Conservation (phyloP, 2,797 vertebrate genomes). For the Rhinophrynus dorsalis region DNA sequence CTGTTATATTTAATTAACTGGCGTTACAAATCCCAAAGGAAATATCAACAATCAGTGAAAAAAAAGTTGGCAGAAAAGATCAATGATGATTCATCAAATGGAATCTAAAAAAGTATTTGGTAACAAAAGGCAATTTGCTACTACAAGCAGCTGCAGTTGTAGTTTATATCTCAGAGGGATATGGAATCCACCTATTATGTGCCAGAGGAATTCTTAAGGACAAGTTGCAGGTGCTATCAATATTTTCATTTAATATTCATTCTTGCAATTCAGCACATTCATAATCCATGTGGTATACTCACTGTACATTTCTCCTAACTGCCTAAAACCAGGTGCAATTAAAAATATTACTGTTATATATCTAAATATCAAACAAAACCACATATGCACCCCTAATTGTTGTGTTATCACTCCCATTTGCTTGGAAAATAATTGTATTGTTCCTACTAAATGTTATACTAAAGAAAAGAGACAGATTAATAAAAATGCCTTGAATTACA, state of each 20-base stretch:
- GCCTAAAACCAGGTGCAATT: conserved; percentile 51
- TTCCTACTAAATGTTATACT: not conserved
- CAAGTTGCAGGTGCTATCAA: conserved; percentile 78
- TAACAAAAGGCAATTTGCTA: conserved; percentile 66
- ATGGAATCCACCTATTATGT: conserved; percentile 73
- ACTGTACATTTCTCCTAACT: conserved; percentile 67
- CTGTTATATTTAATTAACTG: conserved; percentile 33
- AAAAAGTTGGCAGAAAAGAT: conserved; percentile 56
- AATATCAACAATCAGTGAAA: not conserved
- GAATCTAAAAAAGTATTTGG: conserved; percentile 62
- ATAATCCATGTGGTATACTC: conserved; percentile 80
- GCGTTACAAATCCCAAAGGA: conserved; percentile 27
- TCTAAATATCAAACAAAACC: not conserved
- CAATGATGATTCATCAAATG: conserved; percentile 61
- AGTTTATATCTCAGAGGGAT: conserved; percentile 65
- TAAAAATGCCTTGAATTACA: not conserved
- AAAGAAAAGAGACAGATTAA: too few relatives aligned
- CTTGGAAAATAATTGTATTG: not conserved
- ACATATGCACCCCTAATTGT: not conserved
- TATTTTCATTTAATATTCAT: conserved; percentile 82
- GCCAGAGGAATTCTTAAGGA: conserved; percentile 71
- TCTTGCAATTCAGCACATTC: conserved; percentile 83
- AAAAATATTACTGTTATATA: conserved; percentile 22
- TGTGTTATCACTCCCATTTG: not conserved
- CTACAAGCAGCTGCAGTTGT: conserved; percentile 73